Percentiles rank a stretch among this genome's conserved stretches.
These are phyloP conservation scores for Chloroclystis v-ata DNA, from an alignment of 2,888 invertebrate genomes.

Conservation along the genomic window DNA sequence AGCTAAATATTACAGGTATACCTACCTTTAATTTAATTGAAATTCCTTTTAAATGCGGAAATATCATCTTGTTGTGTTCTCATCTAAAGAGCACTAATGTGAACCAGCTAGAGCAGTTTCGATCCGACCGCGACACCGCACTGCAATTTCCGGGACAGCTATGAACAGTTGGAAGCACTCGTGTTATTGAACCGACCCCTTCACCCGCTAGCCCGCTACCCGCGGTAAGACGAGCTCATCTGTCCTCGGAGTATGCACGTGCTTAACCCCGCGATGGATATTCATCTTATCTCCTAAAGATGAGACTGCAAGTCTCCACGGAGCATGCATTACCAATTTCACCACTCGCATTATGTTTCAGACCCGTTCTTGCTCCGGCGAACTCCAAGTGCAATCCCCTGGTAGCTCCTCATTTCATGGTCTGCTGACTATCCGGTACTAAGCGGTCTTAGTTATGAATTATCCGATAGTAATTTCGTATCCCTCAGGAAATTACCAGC, in stretches of 20 bases:
- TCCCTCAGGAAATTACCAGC: not conserved
- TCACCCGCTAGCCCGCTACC: too few relatives aligned
- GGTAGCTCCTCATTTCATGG: not conserved
- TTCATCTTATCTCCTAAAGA: slow-evolving; percentile 1
- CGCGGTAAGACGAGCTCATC: slow-evolving; percentile 2
- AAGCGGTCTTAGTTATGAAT: not conserved
- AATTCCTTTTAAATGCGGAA: too few relatives aligned
- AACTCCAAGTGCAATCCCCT: not conserved
- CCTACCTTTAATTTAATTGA: too few relatives aligned
- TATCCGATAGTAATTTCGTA: not conserved
- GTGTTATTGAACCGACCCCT: not conserved
- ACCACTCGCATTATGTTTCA: not conserved
- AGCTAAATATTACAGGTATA: too few relatives aligned
- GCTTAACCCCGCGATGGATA: not conserved
- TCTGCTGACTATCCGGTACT: not conserved
- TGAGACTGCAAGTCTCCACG: too few relatives aligned
- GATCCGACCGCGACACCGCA: not conserved
- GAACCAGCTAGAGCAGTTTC: too few relatives aligned
- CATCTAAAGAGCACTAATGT: not conserved
- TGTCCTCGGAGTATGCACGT: slow-evolving; percentile 4
- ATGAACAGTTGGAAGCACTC: slow-evolving; percentile 2
- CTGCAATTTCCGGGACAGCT: slow-evolving; percentile 1
- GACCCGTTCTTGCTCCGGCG: not conserved
- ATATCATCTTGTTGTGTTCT: too few relatives aligned
- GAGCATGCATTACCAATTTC: not conserved